Evolutionary conservation across 2,797 vertebrate genomes (phyloP).

Genomic region (Rhinatrema bivittatum): DNA sequence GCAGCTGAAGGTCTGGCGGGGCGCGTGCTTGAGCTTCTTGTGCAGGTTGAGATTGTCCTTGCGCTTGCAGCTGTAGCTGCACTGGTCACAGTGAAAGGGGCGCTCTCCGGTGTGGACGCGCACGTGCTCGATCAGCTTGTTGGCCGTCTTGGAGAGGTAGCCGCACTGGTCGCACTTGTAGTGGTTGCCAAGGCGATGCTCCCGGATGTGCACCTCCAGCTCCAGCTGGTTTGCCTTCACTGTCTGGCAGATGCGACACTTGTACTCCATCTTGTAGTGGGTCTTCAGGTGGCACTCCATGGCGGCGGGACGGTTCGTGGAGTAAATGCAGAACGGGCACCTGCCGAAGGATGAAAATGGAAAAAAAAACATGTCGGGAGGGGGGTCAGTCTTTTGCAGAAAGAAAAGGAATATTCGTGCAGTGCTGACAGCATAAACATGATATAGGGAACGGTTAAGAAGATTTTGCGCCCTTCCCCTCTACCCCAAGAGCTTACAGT

Average conservation of each 20-base stretch:
- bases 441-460: too few relatives aligned
- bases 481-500: too few relatives aligned
- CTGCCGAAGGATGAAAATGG: slow-evolving; percentile 54
- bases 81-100: slow-evolving; percentile 99
- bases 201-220: slow-evolving; percentile 94
- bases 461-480: too few relatives aligned
- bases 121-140: slow-evolving; percentile 98
- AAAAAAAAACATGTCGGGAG: slow-evolving; percentile 1
- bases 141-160: slow-evolving; percentile 99
- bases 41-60: slow-evolving; percentile 99
- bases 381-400: too few relatives aligned
- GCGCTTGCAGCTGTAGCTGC: slow-evolving; percentile 98
- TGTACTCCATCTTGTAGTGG: slow-evolving; percentile 97
- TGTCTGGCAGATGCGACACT: slow-evolving; percentile 97
- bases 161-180: slow-evolving; percentile 98
- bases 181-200: slow-evolving; percentile 97
- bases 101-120: slow-evolving; percentile 98
- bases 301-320: slow-evolving; percentile 93
- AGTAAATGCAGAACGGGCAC: slow-evolving; percentile 98
- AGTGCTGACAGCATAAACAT: too few relatives aligned
- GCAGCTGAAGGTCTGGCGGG: slow-evolving; percentile 92
- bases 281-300: slow-evolving; percentile 99
- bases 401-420: too few relatives aligned
- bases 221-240: slow-evolving; percentile 93
- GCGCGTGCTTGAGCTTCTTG: slow-evolving; percentile 98